Conservation (phyloP, 2,797 vertebrate genomes). For the Takifugu ocellatus region DNA sequence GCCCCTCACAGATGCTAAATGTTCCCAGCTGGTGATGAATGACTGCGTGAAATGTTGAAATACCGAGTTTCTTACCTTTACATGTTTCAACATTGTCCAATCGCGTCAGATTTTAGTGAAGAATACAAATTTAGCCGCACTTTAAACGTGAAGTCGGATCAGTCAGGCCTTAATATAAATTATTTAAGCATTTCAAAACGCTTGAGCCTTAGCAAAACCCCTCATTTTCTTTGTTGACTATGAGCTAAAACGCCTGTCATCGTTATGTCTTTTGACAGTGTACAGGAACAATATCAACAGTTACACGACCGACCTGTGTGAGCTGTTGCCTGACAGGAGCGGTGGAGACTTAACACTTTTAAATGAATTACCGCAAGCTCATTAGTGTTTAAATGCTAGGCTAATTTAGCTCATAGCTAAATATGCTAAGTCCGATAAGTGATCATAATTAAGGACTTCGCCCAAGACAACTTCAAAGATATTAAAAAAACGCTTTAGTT, state of each 20-base stretch:
- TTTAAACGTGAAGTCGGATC: neutral
- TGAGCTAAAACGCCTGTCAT: conserved; percentile 15
- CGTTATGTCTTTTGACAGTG: neutral
- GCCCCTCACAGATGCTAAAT: no score
- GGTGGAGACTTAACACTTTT: neutral
- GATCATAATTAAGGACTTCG: conserved; percentile 33
- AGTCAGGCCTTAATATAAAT: neutral
- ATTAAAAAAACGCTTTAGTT: conserved; percentile 1
- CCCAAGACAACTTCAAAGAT: conserved; percentile 9
- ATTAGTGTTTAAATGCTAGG: conserved; percentile 16
- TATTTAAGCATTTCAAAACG: neutral
- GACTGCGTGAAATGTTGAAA: no score
- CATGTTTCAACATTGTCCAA: no score
- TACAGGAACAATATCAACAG: neutral
- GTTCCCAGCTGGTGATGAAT: no score
- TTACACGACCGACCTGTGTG: neutral
- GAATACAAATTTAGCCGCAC: no score
- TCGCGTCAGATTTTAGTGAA: no score
- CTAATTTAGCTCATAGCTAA: conserved; percentile 49
- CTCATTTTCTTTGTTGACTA: conserved; percentile 58
- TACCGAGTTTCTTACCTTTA: no score
- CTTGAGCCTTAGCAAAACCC: conserved; percentile 22
- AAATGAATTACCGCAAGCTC: conserved; percentile 18
- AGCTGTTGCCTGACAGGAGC: no score
- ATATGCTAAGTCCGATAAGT: conserved; percentile 38